Evolutionary conservation across 2,888 invertebrate genomes (phyloP), one percentile per base, ranked within the genome.

Genomic region (Lathronympha strigana): DNA sequence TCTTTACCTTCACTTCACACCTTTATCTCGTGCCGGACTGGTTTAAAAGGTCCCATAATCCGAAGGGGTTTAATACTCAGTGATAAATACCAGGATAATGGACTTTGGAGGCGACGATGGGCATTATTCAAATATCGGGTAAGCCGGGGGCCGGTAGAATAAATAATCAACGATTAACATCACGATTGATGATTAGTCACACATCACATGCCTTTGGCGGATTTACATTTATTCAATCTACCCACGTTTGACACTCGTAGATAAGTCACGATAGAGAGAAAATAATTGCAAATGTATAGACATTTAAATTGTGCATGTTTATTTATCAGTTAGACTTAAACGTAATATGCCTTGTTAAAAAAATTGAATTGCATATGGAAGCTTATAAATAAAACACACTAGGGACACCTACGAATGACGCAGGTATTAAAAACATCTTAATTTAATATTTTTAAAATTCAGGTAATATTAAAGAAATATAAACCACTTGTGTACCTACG

Each of bases 101-200:
- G 70, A 68, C 64, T 75, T 78, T 82, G 81, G 82, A 81, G 79
- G 75, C 72, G 68, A 67, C 78, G 72, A 68, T 68, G 68, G 72
- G 80, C 75, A 81, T 86, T 86, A 87, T 87, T 86, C 74, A 86
- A 84, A 84, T 86, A 80, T 86, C 80, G 76, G 72, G 82, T 81
- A 81, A 82, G 77, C 73, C 74, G 75, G 79, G 71, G 75, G 79
- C 77, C 61, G 76, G 78, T 74, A 71, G 71, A 77, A 76, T 74
- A 78, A 76, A 78, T 77, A 77, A 73, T 68, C 67, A 33, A n/a
- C 23, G 21, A 36, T 53, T 53, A 53, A 23, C 5, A 51, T 47
- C 6, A 47, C 21, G n/a, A n/a, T 33, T 33, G 31, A 50, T 63
- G 54, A 55, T 63, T 63, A 55, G 21, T 47, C 49, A 55, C 49